Conservation (phyloP, 2,797 vertebrate species). For the Gymnoscopelus microlampas region DNA sequence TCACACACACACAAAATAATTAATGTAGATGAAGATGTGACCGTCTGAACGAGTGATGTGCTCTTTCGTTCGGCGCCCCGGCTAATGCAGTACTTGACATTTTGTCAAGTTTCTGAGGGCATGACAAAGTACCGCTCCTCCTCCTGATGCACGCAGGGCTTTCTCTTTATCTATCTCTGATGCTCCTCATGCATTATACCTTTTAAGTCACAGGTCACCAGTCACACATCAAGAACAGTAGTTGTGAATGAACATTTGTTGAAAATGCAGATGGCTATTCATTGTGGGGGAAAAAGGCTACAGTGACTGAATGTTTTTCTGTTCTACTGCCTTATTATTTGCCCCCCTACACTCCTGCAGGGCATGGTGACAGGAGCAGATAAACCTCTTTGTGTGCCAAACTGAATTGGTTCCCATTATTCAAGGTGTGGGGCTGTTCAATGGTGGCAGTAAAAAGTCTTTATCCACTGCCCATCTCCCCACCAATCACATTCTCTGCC, state of each 20-base stretch:
- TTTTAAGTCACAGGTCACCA: slow-evolving; percentile 48
- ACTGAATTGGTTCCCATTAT: slow-evolving; percentile 85
- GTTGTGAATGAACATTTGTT: slow-evolving; percentile 67
- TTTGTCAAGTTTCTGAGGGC: slow-evolving; percentile 47
- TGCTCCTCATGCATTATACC: slow-evolving; percentile 52
- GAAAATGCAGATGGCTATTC: slow-evolving; percentile 75
- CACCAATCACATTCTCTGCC: slow-evolving; percentile 66
- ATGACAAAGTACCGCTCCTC: slow-evolving; percentile 31
- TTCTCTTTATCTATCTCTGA: slow-evolving; percentile 42
- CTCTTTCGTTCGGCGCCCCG: slow-evolving; percentile 11
- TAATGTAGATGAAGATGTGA: background rate
- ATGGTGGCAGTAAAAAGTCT: slow-evolving; percentile 77
- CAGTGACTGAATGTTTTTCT: slow-evolving; percentile 73
- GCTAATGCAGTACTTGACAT: slow-evolving; percentile 48
- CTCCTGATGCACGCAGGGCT: slow-evolving; percentile 45
- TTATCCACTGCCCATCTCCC: slow-evolving; percentile 78
- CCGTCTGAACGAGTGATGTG: background rate
- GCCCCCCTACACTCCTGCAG: slow-evolving; percentile 76
- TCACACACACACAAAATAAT: background rate
- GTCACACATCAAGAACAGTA: slow-evolving; percentile 61
- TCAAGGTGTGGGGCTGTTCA: slow-evolving; percentile 82
- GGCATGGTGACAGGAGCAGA: slow-evolving; percentile 82
- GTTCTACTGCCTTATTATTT: slow-evolving; percentile 80
- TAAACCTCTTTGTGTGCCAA: slow-evolving; percentile 84
- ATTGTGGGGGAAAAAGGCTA: slow-evolving; percentile 69